Percentiles rank a stretch among this genome's conserved stretches.
phyloP scores from a whole-genome alignment of 2,888 invertebrate genomes.

The Lamellibrachia columna region DNA sequence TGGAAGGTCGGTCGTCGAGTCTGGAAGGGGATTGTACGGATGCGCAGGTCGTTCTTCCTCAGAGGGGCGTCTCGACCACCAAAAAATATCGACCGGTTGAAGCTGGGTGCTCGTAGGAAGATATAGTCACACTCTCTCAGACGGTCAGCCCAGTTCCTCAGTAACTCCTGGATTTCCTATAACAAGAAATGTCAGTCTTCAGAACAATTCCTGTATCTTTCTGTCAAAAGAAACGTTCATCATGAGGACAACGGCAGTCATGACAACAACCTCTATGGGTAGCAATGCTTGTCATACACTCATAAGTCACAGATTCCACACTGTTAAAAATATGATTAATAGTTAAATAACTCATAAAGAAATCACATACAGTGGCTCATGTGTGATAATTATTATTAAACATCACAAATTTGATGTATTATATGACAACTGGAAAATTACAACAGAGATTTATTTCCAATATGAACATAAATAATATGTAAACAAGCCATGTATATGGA shows the following conservation, averaged over 20 bases:
- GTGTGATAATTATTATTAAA: background rate
- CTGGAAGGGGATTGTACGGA: slow-evolving; percentile 77
- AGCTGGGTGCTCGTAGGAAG: slow-evolving; percentile 81
- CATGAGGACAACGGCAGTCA: background rate
- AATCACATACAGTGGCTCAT: background rate
- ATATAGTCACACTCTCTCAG: slow-evolving; percentile 77
- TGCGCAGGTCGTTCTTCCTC: slow-evolving; percentile 53
- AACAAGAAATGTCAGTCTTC: background rate
- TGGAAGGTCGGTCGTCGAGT: slow-evolving; percentile 83
- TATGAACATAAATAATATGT: background rate
- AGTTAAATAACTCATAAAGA: background rate
- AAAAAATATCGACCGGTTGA: slow-evolving; percentile 77
- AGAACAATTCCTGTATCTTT: background rate
- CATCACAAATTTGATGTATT: too few species aligned
- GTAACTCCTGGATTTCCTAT: slow-evolving; percentile 80
- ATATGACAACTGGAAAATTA: too few species aligned
- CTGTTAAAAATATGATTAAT: background rate
- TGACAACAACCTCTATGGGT: too few species aligned
- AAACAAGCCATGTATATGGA: background rate
- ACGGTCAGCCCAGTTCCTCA: slow-evolving; percentile 76
- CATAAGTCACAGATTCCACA: background rate
- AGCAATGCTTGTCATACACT: background rate
- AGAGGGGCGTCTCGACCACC: slow-evolving; percentile 78
- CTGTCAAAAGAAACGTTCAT: too few species aligned
- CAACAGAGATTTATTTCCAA: too few species aligned